Base-by-base conservation (phyloP, 1,140 invertebrate genomes). In the Drosophila eugracilis region DNA sequence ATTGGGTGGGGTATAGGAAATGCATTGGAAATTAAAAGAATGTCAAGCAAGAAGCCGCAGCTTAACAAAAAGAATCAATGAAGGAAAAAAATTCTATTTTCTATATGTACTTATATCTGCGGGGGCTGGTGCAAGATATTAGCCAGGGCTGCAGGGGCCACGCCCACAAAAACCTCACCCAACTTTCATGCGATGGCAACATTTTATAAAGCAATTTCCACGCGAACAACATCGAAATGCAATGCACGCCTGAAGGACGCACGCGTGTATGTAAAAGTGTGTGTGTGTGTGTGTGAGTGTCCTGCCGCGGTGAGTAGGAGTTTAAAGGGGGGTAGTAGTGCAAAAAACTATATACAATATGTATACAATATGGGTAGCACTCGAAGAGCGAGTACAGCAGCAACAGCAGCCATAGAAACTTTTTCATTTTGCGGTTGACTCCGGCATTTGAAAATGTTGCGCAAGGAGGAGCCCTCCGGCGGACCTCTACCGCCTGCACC, bases 181-280 rank as follows among this genome's bases (percentile, higher is more conserved):
- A 83, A 74, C 78, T 83, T 83, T 67, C 67, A 78, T 78, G 52
- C 70, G 69, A 78, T 74, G 57, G 78, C 78, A 83, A 83, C 78
- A 83, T 83, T 83, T 83, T 83, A 83, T 83, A 83, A 83, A 83
- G 78, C 78, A 83, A 83, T 83, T 83, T 83, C 78, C 74, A 81
- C 69, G 63, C 75, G 52, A 83, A 78, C 74, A 83, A 45, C 78
- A 83, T 83, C 78, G 78, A 83, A 83, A 83, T 83, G 78, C 78
- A 78, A 83, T 83, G 78, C 78, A 83, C 70, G 78, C 78, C 75
- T 70, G 78, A 83, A 83, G 78, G 78, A 83, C 78, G 72, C 65
- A 69, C 41, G 59, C 49, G 54, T 73, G 63, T 63, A 32, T 7
- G 21, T 48, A 59, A 52, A 32, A 58, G 65, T 59, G 57, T 48